Conservation (phyloP, 2,797 vertebrate genomes). For the Sternarchorhynchus goeldii region DNA sequence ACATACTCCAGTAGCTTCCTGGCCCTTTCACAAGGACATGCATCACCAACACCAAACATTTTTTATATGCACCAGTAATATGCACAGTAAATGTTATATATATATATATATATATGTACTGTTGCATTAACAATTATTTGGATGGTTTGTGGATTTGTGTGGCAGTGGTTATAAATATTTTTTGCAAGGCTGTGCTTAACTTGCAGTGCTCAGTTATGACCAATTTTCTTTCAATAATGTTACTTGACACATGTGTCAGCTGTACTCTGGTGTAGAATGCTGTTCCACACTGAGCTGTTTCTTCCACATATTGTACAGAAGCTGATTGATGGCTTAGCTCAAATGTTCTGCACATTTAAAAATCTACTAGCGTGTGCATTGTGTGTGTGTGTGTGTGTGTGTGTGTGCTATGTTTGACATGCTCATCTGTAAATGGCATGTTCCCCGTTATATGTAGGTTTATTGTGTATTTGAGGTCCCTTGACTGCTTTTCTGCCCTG, state of each 20-base stretch:
- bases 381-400: slow-evolving; percentile 21
- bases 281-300: neutral
- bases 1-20: slow-evolving; percentile 26
- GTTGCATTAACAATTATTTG: neutral
- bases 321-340: neutral
- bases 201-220: neutral
- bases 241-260: neutral
- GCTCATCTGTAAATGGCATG: neutral
- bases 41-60: slow-evolving; percentile 7
- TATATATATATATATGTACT: neutral
- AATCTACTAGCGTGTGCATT: neutral
- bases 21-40: slow-evolving; percentile 15
- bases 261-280: neutral
- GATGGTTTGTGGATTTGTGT: too few relatives aligned
- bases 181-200: neutral
- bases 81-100: neutral
- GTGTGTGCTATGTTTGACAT: slow-evolving; percentile 11
- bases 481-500: slow-evolving; percentile 51
- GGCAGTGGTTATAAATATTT: neutral
- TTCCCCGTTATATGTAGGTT: neutral
- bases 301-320: slow-evolving; percentile 1
- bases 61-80: slow-evolving; percentile 10
- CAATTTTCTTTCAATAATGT: neutral
- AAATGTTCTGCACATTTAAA: neutral
- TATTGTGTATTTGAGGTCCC: slow-evolving; percentile 6